Evolutionary conservation across 2,888 invertebrate genomes (phyloP), one percentile per base, ranked within the genome.

Genomic region (Chironomus riparius): DNA sequence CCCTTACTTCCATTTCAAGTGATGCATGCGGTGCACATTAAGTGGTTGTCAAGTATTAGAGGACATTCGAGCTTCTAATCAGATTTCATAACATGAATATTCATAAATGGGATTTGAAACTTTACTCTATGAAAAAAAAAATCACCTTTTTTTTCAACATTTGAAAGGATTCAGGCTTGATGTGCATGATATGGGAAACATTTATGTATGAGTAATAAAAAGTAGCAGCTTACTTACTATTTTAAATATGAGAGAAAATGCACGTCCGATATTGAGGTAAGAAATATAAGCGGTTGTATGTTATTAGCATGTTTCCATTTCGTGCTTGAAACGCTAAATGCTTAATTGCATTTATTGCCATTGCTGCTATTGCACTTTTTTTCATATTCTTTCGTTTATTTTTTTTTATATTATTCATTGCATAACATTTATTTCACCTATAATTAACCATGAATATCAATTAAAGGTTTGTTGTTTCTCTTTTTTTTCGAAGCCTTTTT

Each of bases 391-490:
- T 5, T 2, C 5, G 4, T 50, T 6, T 50, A 4, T 50, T 50
- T n/a, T 50, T 15, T 56, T 6, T 56, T 56, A 15, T 56, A 15
- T 56, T 56, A 15, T n/a, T 18, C 56, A 56, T 56, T 56, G 56
- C 56, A 56, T 56, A 56, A 56, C 56, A 56, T 56, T 56, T 56
- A 18, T 56, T 56, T 56, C 56, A 18, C 22, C 65, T 22, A 65
- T 65, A 65, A 65, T 65, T 65, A 65, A 22, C 22, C 24, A 5
- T 65, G 22, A 65, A 65, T 65, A 65, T 65, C 65, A 65, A 65
- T 65, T 65, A 65, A 65, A 65, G 12, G 22, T 24, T 65, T 13
- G 21, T 65, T 22, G 65, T 21, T 65, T 24, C 12, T 12, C 12
- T 65, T 21, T 3, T 28, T 28, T 28, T 28, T 5, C 2, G 2